Conservation (phyloP, 2,113 vertebrate genomes). For the Polyodon spathula region DNA sequence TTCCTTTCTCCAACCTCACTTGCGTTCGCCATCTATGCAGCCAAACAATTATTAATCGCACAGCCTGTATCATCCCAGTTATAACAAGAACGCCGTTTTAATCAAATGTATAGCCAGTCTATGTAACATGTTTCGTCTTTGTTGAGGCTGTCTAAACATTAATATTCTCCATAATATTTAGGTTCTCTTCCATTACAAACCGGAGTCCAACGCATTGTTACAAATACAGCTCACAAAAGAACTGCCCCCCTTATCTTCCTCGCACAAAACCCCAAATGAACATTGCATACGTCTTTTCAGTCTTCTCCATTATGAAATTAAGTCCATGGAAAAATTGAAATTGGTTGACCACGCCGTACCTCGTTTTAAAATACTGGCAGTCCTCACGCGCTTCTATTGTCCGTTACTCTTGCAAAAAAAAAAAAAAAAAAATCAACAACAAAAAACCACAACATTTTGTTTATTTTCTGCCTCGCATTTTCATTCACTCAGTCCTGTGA, state of each 20-base stretch:
- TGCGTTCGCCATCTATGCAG: constrained; percentile 74
- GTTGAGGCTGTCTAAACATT: constrained; percentile 7
- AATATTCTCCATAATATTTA: background rate
- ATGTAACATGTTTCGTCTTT: background rate
- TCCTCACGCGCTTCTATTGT: too few relatives aligned
- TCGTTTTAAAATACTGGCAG: too few relatives aligned
- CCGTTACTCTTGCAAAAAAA: too few relatives aligned
- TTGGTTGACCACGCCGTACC: too few relatives aligned
- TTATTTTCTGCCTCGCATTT: too few relatives aligned
- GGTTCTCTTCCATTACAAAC: background rate
- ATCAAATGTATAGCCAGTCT: background rate
- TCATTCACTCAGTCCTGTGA: too few relatives aligned
- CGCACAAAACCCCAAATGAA: constrained; percentile 17
- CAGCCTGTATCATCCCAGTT: constrained; percentile 37
- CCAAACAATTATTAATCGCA: constrained; percentile 30
- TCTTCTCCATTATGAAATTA: constrained; percentile 37
- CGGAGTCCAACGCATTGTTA: constrained; percentile 11
- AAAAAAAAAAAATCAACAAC: too few relatives aligned
- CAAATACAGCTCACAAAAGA: constrained; percentile 13
- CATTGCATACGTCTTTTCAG: constrained; percentile 27
- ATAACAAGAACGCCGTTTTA: constrained; percentile 25
- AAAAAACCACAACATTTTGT: too few relatives aligned
- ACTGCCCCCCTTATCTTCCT: constrained; percentile 2
- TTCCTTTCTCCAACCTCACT: constrained; percentile 70
- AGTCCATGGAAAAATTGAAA: too few relatives aligned